These are phyloP conservation scores for Eidolon helvum DNA, from an alignment of 2,113 vertebrate species.

Conservation along the genomic window DNA sequence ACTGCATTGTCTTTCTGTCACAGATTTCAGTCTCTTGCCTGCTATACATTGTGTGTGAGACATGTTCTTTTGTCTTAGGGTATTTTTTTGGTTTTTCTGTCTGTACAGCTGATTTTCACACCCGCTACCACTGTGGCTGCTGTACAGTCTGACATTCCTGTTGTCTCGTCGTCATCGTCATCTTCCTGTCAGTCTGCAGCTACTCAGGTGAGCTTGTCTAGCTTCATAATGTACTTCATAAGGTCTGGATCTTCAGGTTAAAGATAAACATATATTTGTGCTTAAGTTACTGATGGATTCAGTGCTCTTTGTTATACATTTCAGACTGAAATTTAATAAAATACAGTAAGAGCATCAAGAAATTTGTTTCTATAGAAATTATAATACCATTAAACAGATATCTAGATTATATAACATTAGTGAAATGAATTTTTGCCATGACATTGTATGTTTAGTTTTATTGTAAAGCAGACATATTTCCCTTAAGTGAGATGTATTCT, in stretches of 20 bases:
- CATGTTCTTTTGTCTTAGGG: slow-evolving; percentile 76
- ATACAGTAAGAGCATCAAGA: background rate
- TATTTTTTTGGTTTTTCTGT: slow-evolving; percentile 78
- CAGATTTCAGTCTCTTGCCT: slow-evolving; percentile 71
- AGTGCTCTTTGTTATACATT: slow-evolving; percentile 16
- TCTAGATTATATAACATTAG: slow-evolving; percentile 18
- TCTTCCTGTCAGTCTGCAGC: slow-evolving; percentile 90
- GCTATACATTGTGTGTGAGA: slow-evolving; percentile 69
- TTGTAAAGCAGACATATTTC: background rate
- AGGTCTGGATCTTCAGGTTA: slow-evolving; percentile 25
- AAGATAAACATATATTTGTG: background rate
- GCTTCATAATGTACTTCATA: slow-evolving; percentile 6
- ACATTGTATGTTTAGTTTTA: slow-evolving; percentile 12
- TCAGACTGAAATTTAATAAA: slow-evolving; percentile 10
- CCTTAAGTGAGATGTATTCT: slow-evolving; percentile 27
- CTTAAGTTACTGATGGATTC: background rate
- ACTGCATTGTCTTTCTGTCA: slow-evolving; percentile 70
- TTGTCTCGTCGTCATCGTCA: slow-evolving; percentile 88
- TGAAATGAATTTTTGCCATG: slow-evolving; percentile 22
- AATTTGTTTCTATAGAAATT: slow-evolving; percentile 21
- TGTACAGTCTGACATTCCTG: slow-evolving; percentile 94
- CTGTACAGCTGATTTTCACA: slow-evolving; percentile 94
- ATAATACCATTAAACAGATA: background rate
- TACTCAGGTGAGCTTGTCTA: slow-evolving; percentile 88
- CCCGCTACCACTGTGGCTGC: slow-evolving; percentile 94